Percentiles rank a stretch among this genome's conserved stretches.
These are phyloP conservation scores for Microctenopoma stevenorrisi DNA, from an alignment of 2,797 vertebrate species.

Conservation along the genomic window DNA sequence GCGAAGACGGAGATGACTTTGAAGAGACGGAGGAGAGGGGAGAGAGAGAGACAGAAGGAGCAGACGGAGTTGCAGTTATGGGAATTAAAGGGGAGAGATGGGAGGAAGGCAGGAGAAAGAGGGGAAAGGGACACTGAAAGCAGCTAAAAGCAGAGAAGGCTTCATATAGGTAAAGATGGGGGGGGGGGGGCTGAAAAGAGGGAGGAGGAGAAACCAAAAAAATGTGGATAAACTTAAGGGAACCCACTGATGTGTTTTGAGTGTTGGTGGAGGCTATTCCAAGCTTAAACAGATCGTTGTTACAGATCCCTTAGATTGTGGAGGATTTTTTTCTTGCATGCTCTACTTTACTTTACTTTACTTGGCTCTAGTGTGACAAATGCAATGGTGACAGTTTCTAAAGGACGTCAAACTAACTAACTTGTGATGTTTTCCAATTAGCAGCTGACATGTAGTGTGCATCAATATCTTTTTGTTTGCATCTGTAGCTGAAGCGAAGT, in stretches of 20 bases:
- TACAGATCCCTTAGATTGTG: too few species aligned
- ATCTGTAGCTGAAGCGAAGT: too few species aligned
- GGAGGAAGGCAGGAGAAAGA: conserved; percentile 20
- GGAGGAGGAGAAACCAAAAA: neutral
- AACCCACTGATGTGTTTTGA: conserved; percentile 7
- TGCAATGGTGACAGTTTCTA: too few species aligned
- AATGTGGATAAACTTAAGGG: conserved; percentile 7
- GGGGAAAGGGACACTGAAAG: conserved; percentile 7
- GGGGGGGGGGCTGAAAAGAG: conserved; percentile 3
- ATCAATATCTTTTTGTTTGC: too few species aligned
- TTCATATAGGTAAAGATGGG: conserved; percentile 12
- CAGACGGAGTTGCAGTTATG: conserved; percentile 49
- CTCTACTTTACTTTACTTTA: too few species aligned
- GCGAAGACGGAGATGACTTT: conserved; percentile 67
- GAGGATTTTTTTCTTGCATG: too few species aligned
- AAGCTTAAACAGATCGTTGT: neutral
- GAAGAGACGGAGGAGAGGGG: conserved; percentile 58
- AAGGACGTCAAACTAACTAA: too few species aligned
- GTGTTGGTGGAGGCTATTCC: neutral
- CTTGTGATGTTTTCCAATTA: too few species aligned
- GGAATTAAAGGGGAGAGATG: conserved; percentile 28
- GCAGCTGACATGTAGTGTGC: too few species aligned
- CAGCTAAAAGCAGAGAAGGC: neutral
- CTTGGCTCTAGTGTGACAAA: too few species aligned
- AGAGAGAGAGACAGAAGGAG: conserved; percentile 43